phyloP scores from a whole-genome alignment of 2,797 vertebrate species.

The Catharus ustulatus region DNA sequence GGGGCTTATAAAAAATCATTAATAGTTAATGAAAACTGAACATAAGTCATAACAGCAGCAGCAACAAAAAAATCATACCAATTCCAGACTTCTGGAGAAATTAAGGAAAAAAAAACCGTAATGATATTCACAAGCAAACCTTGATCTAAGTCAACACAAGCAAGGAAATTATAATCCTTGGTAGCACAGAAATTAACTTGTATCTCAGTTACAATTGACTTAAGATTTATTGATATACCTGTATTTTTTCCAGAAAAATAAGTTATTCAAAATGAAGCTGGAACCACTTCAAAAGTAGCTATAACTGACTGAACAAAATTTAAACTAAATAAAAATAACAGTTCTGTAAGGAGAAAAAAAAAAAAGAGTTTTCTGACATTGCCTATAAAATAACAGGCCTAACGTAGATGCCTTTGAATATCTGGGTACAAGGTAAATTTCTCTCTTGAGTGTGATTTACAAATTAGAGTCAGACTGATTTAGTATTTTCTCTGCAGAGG shows the following conservation, averaged over 20 bases:
- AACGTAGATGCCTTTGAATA: slow-evolving; percentile 18
- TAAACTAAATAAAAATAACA: slow-evolving; percentile 13
- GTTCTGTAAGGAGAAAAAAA: background rate
- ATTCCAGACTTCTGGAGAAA: background rate
- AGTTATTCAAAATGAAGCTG: background rate
- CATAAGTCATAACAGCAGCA: background rate
- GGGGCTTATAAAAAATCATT: background rate
- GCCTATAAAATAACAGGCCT: slow-evolving; percentile 40
- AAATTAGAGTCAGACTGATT: slow-evolving; percentile 23
- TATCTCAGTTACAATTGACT: background rate
- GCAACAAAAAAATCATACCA: background rate
- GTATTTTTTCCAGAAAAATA: background rate
- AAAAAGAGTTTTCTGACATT: background rate
- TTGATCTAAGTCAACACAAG: background rate
- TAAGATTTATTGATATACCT: background rate
- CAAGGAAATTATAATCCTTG: background rate
- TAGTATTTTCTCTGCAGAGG: slow-evolving; percentile 47
- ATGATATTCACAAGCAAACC: background rate
- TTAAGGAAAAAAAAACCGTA: background rate
- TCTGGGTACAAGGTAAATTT: slow-evolving; percentile 17
- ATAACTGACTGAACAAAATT: background rate
- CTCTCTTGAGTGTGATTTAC: slow-evolving; percentile 36
- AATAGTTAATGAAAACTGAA: background rate
- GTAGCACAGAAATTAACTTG: background rate
- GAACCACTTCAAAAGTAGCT: background rate